Percentiles rank a stretch among this genome's conserved stretches.
Evolutionary conservation across 2,113 vertebrate genomes (phyloP).

Genomic region (Heterocephalus glaber): DNA sequence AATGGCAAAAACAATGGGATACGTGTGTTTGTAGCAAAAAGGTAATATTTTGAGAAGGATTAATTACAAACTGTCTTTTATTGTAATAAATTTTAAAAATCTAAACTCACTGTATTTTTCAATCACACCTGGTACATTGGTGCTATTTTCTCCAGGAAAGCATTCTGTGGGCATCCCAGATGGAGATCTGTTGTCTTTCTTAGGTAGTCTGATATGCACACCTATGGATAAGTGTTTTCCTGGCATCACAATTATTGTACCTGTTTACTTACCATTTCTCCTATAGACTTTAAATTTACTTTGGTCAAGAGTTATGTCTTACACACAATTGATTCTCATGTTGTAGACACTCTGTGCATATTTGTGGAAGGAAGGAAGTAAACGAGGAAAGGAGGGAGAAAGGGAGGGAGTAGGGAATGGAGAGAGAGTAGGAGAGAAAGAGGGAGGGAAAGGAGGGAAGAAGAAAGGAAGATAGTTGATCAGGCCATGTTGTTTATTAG

Average conservation of each 20-base stretch:
- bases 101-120: too few relatives aligned
- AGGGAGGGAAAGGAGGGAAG: background rate
- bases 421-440: accelerated
- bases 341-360: background rate
- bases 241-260: background rate
- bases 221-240: too few relatives aligned
- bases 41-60: too few relatives aligned
- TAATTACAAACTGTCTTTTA: too few relatives aligned
- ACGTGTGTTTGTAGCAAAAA: too few relatives aligned
- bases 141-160: background rate
- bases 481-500: background rate
- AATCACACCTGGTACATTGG: too few relatives aligned
- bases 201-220: too few relatives aligned
- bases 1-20: too few relatives aligned
- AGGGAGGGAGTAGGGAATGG: accelerated
- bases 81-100: too few relatives aligned
- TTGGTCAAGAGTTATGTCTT: background rate
- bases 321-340: background rate
- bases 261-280: background rate
- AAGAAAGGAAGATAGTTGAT: background rate
- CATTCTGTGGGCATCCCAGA: background rate
- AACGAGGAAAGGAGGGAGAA: accelerated
- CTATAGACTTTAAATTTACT: background rate
- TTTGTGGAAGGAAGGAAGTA: background rate
- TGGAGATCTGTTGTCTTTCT: background rate